A percentile compares a stretch with the other conserved stretches of the same genome.
These are phyloP conservation scores for Cephus pygmeus DNA, from an alignment of 2,888 invertebrate species.

Conservation along the genomic window DNA sequence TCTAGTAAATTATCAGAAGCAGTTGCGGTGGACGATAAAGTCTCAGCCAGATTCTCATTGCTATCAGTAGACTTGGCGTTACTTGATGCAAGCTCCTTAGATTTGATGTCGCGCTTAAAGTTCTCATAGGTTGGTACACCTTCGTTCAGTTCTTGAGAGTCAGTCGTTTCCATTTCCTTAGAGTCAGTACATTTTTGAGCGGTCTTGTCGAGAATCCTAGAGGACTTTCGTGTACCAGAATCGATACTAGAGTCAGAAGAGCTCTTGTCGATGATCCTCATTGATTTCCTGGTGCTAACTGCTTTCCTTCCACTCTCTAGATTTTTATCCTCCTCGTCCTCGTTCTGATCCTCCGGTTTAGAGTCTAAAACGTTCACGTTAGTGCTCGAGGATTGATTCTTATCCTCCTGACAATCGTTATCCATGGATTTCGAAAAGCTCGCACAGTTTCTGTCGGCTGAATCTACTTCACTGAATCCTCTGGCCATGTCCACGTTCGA, in stretches of 20 bases:
- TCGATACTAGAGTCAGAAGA: conserved; percentile 5
- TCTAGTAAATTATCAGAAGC: neutral
- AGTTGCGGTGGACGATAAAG: neutral
- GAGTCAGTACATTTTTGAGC: neutral
- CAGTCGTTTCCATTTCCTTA: neutral
- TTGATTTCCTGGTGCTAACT: conserved; percentile 33
- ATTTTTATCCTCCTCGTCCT: neutral
- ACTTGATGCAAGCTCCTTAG: neutral
- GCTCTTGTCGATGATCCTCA: conserved; percentile 31
- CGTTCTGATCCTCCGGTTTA: neutral
- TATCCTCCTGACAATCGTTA: neutral
- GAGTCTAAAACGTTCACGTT: neutral
- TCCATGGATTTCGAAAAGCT: neutral
- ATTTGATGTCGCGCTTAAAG: neutral
- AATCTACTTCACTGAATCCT: conserved; percentile 2
- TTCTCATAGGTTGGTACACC: neutral
- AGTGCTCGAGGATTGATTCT: neutral
- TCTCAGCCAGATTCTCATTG: neutral
- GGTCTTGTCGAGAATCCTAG: neutral
- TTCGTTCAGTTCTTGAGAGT: neutral
- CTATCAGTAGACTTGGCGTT: neutral
- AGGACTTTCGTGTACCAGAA: conserved; percentile 2
- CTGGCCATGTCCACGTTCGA: conserved; percentile 3
- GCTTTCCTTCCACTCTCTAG: conserved; percentile 28
- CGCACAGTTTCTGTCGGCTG: conserved; percentile 14